Evolutionary conservation across 2,888 invertebrate species (phyloP).

Genomic region (Sceliomorpha sp.): DNA sequence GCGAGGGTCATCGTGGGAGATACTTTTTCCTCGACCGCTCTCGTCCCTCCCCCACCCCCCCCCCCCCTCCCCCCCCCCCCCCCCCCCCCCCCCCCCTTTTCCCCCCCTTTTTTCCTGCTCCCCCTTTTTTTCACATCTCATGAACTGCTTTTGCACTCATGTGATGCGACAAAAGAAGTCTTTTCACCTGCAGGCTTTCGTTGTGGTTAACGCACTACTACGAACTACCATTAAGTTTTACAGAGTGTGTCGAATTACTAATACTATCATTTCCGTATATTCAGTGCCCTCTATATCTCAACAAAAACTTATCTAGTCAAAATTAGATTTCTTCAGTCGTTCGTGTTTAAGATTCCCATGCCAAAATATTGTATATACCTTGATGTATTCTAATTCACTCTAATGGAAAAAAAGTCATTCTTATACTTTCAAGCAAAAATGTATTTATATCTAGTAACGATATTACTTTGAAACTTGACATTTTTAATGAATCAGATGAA

Average conservation of each 20-base stretch:
- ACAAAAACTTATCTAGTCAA: not conserved
- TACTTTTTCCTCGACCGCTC: not conserved
- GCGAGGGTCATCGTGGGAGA: not conserved
- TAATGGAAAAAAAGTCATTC: too few species aligned
- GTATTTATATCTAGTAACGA: too few species aligned
- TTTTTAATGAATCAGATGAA: too few species aligned
- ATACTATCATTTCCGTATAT: not conserved
- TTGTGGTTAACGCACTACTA: slow-evolving; percentile 8
- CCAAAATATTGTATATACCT: too few species aligned
- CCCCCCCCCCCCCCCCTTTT: too few species aligned
- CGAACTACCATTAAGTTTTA: slow-evolving; percentile 19
- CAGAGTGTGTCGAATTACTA: slow-evolving; percentile 4
- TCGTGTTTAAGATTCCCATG: not conserved
- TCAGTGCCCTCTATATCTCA: not conserved
- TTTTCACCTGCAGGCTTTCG: slow-evolving; percentile 2
- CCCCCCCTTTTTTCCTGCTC: too few species aligned
- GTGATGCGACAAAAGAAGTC: slow-evolving; percentile 1
- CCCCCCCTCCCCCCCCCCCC: too few species aligned
- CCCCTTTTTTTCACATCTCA: slow-evolving; percentile 1
- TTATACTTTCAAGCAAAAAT: too few species aligned
- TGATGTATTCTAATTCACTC: too few species aligned
- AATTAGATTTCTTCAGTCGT: not conserved
- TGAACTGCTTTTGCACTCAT: slow-evolving; percentile 13
- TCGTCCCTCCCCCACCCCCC: too few species aligned
- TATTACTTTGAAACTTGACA: too few species aligned